Base-by-base conservation (phyloP, 2,888 invertebrate species). In the Habroteleia sp. region DNA sequence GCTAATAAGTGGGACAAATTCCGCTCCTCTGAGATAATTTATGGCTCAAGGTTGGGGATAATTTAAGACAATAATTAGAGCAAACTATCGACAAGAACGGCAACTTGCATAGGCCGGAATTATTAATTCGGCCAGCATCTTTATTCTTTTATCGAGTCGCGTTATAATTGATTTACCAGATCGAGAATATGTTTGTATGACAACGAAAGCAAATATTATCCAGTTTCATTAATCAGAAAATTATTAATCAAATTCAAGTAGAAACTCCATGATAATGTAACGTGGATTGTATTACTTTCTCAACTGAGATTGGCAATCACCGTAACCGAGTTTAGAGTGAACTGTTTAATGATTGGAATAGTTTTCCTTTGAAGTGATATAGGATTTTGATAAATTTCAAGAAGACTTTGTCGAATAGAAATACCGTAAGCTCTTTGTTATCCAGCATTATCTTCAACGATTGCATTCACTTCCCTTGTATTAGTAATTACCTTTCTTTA, bases 301-400 rank as follows among this genome's bases (percentile, higher is more conserved):
- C 7, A 29, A 8, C 27, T 58, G 69, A 78, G 77, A 80, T 78
- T 79, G 80, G 75, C 78, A 81, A 81, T 81, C 80, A 78, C 65
- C 77, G 80, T 80, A 78, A 60, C 60, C 11, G 17, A 48, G 48
- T 62, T 62, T 29, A 0, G 7, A 48, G 20, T 17, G 60, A 35
- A 39, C 39, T 48, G 58, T 58, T 62, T 48, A 48, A 62, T 50
- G 39, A 62, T 62, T 62, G 48, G 25, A 48, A 62, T 50, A 50
- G 41, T 62, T 62, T 41, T 27, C 39, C 41, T 62, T 50, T 50
- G 41, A 62, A 50, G 39, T 48, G 46, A 48, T 41, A 62, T 31
- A 29, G 31, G 16, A 50, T 50, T 62, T 48, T 27, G 20, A 39
- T 39, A 37, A 48, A 48, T 50, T 48, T 29, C 48, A 39, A 20